Base-by-base conservation (phyloP, 2,113 vertebrate species). In the Pomatostomus ruficeps region DNA sequence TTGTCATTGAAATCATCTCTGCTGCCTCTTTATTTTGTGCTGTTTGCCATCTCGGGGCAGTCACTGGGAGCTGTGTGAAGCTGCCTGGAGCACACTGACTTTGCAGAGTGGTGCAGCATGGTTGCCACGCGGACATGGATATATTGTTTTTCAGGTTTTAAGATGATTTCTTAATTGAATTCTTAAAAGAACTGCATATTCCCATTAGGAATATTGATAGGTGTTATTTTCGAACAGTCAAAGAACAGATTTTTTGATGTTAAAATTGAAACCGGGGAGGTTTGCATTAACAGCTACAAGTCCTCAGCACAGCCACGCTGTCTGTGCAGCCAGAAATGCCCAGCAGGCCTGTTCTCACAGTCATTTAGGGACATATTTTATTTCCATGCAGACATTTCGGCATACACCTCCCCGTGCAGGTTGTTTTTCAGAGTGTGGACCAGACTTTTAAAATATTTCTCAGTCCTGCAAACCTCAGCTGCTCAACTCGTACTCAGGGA, bases 1-100 rank as follows among this genome's bases (percentile, higher is more conserved):
- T 93, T 89, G 45, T 91, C 74, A 43, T 83, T 92, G 82, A 80
- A 93, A 72, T 93, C 33, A 57, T 91, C 79, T 87, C 78, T 77
- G 43, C 57, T 71, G 61, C 35, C 43, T 86, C 65, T 82, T 93
- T 76, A 9, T 49, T 93, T 91, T 62, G 57, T 22, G 71, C 54
- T 80, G 1, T 81, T 71, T 67, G 43, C 89, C 74, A 93, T 85
- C 80, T 67, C 13, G 66, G 74, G 87, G 23, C 61, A 89, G 31
- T 20, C 73, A 40, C n/a, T 89, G 55, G 21, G 6, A 48, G 57
- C 33, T 18, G 20, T 17, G 35, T 67, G 68, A 67, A 38, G 80
- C 71, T 72, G 36, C 48, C 26, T 29, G 42, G 29, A 46, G 72
- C 36, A 42, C 51, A 8, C 29, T n/a, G 66, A 35, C 31, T 68